Evolutionary conservation across 2,113 vertebrate species (phyloP), one percentile per base, ranked within the genome.

Genomic region (Menidia beryllina): DNA sequence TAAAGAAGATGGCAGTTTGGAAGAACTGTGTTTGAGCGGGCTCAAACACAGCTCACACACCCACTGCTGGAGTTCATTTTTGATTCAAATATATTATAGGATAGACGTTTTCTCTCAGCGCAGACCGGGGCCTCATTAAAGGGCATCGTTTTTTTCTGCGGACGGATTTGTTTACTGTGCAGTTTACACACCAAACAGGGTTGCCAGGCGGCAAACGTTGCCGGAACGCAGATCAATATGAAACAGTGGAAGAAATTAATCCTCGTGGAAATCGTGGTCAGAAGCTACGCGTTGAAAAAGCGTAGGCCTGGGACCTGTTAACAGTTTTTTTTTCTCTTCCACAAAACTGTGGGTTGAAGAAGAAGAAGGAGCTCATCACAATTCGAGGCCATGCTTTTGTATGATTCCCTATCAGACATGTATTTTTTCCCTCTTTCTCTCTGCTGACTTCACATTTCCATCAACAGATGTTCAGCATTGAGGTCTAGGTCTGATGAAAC

Each of bases 161-260:
- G 89, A 84, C 5, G 13, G 69, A 58, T 77, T 83, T 91, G 86
- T 91, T 91, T 90, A 75, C 77, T 54, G 57, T 65, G 64, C 65
- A 78, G 82, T 79, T 81, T 83, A 80, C 68, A 75, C 75, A 81
- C 77, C 79, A 77, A 90, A 85, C 67, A 71, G 39, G 72, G 87
- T 87, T 90, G 81, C 89, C 89, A 89, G 85, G 82, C 80, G 50
- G 80, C 61, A 62, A 80, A 81, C 48, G 77, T 79, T 78, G 83
- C 63, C 50, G 62, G 79, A 86, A 80, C 71, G 64, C 84, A 76
- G 86, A 91, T 91, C 88, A 75, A 88, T 90, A 86, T 62, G 51
- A 27, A 80, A 72, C 67, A 77, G 75, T 81, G 85, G 83, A 86
- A 84, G 86, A 81, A 82, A 82, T 82, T 51, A 77, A 82, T 72